These are phyloP conservation scores for Drosophila austrosaltans DNA, from an alignment of 2,888 invertebrate species.

Conservation along the genomic window DNA sequence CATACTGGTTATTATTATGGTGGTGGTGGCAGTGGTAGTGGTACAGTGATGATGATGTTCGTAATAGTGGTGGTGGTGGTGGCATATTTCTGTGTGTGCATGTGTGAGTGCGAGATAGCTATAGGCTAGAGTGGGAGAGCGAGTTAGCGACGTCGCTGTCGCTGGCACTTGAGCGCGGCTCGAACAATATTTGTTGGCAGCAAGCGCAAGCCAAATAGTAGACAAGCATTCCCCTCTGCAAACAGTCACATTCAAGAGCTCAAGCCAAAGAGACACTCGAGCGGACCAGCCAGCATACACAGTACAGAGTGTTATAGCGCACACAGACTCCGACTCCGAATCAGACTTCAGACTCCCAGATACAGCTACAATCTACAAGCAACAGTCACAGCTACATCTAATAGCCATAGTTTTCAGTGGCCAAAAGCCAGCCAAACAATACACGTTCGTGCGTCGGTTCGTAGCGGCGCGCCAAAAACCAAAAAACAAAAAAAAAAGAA, in stretches of 20 bases:
- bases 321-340: conserved; percentile 31
- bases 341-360: conserved; percentile 18
- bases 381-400: conserved; percentile 39
- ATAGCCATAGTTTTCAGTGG: conserved; percentile 66
- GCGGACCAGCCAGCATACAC: conserved; percentile 78
- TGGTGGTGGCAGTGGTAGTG: conserved; percentile 49
- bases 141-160: conserved; percentile 52
- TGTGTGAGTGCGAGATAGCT: conserved; percentile 44
- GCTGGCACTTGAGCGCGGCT: conserved; percentile 83
- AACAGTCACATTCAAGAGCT: conserved; percentile 84
- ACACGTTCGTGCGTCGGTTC: conserved; percentile 77
- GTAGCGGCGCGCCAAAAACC: conserved; percentile 68
- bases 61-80: conserved; percentile 25
- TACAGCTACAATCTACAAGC: conserved; percentile 29
- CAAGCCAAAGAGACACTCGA: conserved; percentile 84
- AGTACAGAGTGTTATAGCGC: conserved; percentile 12
- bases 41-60: background rate
- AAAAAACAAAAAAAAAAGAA: conserved; percentile 21
- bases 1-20: conserved; percentile 9
- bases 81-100: conserved; percentile 29
- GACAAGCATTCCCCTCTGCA: conserved; percentile 84
- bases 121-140: conserved; percentile 59
- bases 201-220: conserved; percentile 84
- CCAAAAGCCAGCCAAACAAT: conserved; percentile 74
- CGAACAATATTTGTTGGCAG: conserved; percentile 84